Evolutionary conservation across 1,140 invertebrate genomes (phyloP).

Genomic region (Pseudomyrmex flavicornis): DNA sequence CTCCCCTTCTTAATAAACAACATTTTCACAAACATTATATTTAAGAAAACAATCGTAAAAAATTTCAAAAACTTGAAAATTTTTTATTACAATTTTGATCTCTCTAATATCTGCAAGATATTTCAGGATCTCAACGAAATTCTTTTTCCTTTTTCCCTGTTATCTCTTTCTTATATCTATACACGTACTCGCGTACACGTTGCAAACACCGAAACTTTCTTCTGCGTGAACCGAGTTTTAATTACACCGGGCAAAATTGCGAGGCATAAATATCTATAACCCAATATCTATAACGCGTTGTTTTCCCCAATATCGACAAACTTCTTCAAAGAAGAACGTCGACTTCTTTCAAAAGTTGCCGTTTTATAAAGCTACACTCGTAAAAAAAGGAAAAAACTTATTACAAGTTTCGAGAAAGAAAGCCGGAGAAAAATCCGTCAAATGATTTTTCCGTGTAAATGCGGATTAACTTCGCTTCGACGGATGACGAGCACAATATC

Average conservation of each 20-base stretch:
- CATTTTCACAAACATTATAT: not conserved
- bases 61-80: too few relatives aligned
- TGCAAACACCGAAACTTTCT: too few relatives aligned
- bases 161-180: too few relatives aligned
- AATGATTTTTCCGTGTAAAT: constrained; percentile 18
- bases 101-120: too few relatives aligned
- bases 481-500: not conserved
- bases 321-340: constrained; percentile 8
- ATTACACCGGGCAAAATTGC: constrained; percentile 10
- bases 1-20: too few relatives aligned
- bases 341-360: constrained; percentile 20
- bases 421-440: not conserved
- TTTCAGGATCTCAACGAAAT: too few relatives aligned
- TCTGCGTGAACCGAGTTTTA: constrained; percentile 11
- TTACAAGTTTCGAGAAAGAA: constrained; percentile 25
- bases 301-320: constrained; percentile 43
- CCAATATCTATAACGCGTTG: not conserved
- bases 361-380: constrained; percentile 8
- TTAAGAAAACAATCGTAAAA: not conserved
- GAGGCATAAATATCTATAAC: not conserved
- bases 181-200: too few relatives aligned
- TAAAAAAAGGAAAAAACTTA: constrained; percentile 19
- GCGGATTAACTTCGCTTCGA: not conserved
- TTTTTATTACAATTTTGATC: too few relatives aligned
- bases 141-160: too few relatives aligned